phyloP scores from a whole-genome alignment of 2,113 vertebrate genomes.

The Empidonax traillii region DNA sequence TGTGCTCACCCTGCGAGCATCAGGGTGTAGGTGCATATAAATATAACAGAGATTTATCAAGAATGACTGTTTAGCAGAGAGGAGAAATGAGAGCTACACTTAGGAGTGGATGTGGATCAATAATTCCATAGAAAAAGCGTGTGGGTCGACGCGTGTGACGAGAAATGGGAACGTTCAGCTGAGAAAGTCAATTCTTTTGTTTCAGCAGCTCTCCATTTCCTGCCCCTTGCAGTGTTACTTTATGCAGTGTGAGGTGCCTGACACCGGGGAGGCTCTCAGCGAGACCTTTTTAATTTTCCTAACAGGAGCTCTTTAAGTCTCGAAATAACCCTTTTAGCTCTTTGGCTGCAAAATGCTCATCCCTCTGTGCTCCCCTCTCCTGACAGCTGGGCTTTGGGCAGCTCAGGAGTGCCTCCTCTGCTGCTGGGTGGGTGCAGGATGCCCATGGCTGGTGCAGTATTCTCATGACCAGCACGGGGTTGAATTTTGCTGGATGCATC shows the following conservation, averaged over 20 bases:
- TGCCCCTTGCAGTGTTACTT: background rate
- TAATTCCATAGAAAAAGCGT: background rate
- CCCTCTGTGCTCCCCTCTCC: background rate
- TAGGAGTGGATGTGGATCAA: background rate
- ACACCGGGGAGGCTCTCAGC: background rate
- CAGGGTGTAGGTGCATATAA: rapidly evolving
- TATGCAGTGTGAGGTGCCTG: background rate
- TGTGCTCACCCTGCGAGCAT: background rate
- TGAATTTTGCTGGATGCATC: background rate
- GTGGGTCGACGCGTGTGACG: rapidly evolving
- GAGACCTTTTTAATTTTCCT: background rate
- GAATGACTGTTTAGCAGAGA: background rate
- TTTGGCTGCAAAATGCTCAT: background rate
- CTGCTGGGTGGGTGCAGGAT: background rate
- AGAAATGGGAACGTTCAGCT: background rate
- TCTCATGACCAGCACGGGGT: background rate
- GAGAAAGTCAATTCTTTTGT: background rate
- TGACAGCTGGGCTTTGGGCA: background rate
- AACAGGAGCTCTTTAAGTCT: background rate
- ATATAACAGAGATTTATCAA: background rate
- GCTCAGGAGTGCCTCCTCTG: background rate
- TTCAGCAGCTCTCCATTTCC: background rate
- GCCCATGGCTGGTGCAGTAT: background rate
- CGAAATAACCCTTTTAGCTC: background rate
- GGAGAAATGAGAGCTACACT: background rate